phyloP scores from a whole-genome alignment of 2,888 invertebrate genomes.

The Heliconius sara region DNA sequence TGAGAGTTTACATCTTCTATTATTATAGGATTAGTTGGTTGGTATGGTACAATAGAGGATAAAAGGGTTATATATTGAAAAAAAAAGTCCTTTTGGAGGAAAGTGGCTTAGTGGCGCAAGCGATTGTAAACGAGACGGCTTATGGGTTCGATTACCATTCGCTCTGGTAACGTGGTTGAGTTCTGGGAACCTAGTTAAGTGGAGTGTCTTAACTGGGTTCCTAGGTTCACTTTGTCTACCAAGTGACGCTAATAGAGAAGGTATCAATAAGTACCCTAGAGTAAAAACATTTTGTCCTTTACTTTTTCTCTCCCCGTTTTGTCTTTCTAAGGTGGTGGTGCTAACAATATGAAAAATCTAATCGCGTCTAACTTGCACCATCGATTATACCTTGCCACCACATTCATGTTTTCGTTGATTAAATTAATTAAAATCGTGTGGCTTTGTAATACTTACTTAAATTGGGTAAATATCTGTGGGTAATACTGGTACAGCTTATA shows the following conservation, averaged over 20 bases:
- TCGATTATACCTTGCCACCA: slow-evolving; percentile 52
- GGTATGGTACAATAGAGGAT: background rate
- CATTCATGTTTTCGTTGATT: slow-evolving; percentile 60
- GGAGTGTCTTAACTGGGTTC: no score
- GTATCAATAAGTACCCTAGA: no score
- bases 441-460: slow-evolving; percentile 47
- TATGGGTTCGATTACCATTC: background rate
- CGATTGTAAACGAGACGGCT: no score
- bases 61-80: background rate
- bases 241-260: no score
- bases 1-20: slow-evolving; percentile 17
- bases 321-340: no score
- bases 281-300: no score
- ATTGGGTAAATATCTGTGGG: slow-evolving; percentile 42
- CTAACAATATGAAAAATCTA: background rate
- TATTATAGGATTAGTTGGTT: slow-evolving; percentile 14
- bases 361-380: slow-evolving; percentile 42
- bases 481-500: background rate
- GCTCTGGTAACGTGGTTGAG: no score
- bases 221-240: no score
- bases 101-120: background rate
- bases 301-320: no score
- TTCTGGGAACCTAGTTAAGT: no score
- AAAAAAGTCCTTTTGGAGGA: background rate
- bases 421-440: slow-evolving; percentile 71